A percentile compares a stretch with the other conserved stretches of the same genome.
Evolutionary conservation across 2,888 invertebrate species (phyloP).

Genomic region (Horisme vitalbata): DNA sequence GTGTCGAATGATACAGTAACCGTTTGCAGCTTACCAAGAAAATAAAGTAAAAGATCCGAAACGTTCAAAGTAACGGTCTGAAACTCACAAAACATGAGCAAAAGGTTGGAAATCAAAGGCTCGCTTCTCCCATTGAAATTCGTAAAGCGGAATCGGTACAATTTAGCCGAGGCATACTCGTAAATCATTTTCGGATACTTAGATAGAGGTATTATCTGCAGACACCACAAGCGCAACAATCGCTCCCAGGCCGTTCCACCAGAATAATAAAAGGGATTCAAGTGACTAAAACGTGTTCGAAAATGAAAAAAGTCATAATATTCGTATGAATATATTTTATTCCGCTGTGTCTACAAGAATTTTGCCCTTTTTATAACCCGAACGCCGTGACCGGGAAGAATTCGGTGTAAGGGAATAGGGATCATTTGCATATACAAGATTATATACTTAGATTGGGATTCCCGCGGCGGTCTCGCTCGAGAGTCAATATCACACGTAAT

Average conservation of each 20-base stretch:
- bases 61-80: conserved; percentile 10
- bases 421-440: conserved; percentile 73
- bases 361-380: conserved; percentile 62
- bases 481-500: conserved; percentile 73
- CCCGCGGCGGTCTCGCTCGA: conserved; percentile 48
- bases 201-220: conserved; percentile 46
- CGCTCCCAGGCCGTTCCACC: conserved; percentile 40
- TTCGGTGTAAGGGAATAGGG: conserved; percentile 64
- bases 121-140: conserved; percentile 39
- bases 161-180: conserved; percentile 39
- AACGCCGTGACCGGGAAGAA: conserved; percentile 69
- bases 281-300: conserved; percentile 47
- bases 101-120: conserved; percentile 40
- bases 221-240: conserved; percentile 44
- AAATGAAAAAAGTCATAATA: conserved; percentile 49
- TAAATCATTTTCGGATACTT: conserved; percentile 49
- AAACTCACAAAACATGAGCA: conserved; percentile 29
- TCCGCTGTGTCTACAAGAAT: conserved; percentile 59
- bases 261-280: conserved; percentile 48
- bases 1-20: conserved; percentile 17
- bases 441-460: conserved; percentile 66
- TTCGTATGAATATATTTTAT: conserved; percentile 58
- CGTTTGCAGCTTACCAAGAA: conserved; percentile 23
- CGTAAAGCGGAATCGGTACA: conserved; percentile 40
- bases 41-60: conserved; percentile 15